These are phyloP conservation scores for Epiperipatus broadwayi DNA, from an alignment of 2,888 invertebrate species.

Conservation along the genomic window DNA sequence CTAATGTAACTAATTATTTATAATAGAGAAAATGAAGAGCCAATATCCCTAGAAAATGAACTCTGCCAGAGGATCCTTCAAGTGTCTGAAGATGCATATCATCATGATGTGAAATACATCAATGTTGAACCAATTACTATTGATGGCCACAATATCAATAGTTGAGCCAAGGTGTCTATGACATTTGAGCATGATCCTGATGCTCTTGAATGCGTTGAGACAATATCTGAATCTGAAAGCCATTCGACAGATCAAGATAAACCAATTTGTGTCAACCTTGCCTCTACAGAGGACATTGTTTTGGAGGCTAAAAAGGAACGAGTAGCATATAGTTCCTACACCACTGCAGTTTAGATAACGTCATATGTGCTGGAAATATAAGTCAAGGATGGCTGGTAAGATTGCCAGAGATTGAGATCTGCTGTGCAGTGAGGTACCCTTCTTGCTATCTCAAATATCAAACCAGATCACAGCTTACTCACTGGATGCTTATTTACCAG, in stretches of 20 bases:
- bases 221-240: too few relatives aligned
- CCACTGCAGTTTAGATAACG: constrained; percentile 17
- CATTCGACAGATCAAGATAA: too few relatives aligned
- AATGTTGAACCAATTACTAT: constrained; percentile 16
- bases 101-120: constrained; percentile 10
- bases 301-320: constrained; percentile 19
- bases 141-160: constrained; percentile 17
- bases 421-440: constrained; percentile 12
- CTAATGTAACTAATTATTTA: constrained; percentile 66
- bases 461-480: too few relatives aligned
- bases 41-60: constrained; percentile 56
- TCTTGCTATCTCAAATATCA: too few relatives aligned
- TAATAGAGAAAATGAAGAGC: constrained; percentile 56
- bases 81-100: constrained; percentile 15
- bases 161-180: constrained; percentile 14
- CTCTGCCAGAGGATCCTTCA: constrained; percentile 22
- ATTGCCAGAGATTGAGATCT: constrained; percentile 6
- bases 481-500: too few relatives aligned
- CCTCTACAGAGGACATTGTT: constrained; percentile 19
- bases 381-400: constrained; percentile 12
- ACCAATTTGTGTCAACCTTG: constrained; percentile 18
- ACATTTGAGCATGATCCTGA: too few relatives aligned
- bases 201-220: too few relatives aligned
- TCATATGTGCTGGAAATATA: constrained; percentile 13
- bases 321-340: constrained; percentile 19